Evolutionary conservation across 2,113 vertebrate genomes (phyloP), one percentile per base, ranked within the genome.

Genomic region (Microtus richardsoni): DNA sequence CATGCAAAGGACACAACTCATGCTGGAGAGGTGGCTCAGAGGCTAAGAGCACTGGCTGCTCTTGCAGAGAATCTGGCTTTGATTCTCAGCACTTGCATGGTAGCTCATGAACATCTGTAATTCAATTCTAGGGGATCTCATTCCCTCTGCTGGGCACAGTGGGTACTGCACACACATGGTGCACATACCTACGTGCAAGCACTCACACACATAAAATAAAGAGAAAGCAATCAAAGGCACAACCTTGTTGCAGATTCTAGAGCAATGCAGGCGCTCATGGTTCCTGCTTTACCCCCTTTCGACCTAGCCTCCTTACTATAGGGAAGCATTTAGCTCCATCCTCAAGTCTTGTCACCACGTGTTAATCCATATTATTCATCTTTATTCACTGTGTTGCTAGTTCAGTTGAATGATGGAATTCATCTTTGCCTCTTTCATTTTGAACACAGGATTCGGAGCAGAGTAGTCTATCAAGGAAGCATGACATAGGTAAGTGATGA

Each of bases 401-500:
- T 36, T 89, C 66, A 58, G 17, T 30, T 68, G 54, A 30, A 2
- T 66, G 88, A 83, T 9, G 21, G 52, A 36, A 85, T 54, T 89
- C 0, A 28, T 90, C 68, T 79, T 84, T 97, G 96, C 95, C 89
- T 93, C 90, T 97, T 71, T 93, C 71, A 66, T 96, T 95, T 93
- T 54, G 89, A 90, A 96, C 97, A 52, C 91, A 99, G 98, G 97
- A 96, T 49, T 97, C 97, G 94, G 95, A 95, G 96, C 97, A 97
- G 96, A 97, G 92, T 83, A 89, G n/a, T 94, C 73, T 75, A n/a
- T 94, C 89, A 68, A 96, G 73, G 93, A 97, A 97, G 97, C 94
- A 89, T 96, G 96, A 86, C 75, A 87, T 95, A 97, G 98, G 98
- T 99, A 97, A 98, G 98, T 97, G 92, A 93, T 8, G 39, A 7